phyloP scores from a whole-genome alignment of 2,888 invertebrate genomes.

The Idaea dimidiata region DNA sequence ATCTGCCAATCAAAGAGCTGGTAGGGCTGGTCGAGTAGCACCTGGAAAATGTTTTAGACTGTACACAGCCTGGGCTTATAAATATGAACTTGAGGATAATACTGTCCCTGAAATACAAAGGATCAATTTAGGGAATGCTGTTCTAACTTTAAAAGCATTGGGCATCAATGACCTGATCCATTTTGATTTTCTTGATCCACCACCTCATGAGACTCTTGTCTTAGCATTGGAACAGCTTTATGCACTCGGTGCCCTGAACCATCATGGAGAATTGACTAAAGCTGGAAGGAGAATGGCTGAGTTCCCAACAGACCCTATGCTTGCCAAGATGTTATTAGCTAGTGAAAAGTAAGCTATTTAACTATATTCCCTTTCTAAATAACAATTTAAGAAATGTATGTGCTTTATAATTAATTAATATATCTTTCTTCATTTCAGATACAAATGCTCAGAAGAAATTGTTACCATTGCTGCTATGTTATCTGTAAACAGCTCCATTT shows the following conservation, averaged over 20 bases:
- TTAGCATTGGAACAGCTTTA: slow-evolving; percentile 98
- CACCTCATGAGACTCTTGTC: slow-evolving; percentile 95
- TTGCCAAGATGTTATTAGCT: slow-evolving; percentile 98
- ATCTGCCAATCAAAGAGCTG: slow-evolving; percentile 98
- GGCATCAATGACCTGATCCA: slow-evolving; percentile 98
- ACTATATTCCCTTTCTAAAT: background rate
- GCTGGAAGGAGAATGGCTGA: slow-evolving; percentile 99
- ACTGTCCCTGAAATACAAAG: slow-evolving; percentile 99
- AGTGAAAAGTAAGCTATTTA: slow-evolving; percentile 90
- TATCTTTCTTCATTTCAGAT: slow-evolving; percentile 78
- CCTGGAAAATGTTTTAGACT: slow-evolving; percentile 99
- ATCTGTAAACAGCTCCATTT: slow-evolving; percentile 98
- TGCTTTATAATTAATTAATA: background rate
- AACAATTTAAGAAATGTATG: background rate
- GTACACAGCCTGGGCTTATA: slow-evolving; percentile 99
- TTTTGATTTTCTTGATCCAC: slow-evolving; percentile 99
- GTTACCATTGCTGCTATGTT: slow-evolving; percentile 98
- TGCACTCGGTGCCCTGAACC: slow-evolving; percentile 98
- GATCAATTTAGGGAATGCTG: slow-evolving; percentile 98
- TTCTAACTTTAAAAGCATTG: slow-evolving; percentile 96
- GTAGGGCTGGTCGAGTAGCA: slow-evolving; percentile 96
- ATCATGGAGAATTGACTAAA: slow-evolving; percentile 98
- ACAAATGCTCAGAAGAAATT: slow-evolving; percentile 98
- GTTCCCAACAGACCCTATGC: slow-evolving; percentile 99
- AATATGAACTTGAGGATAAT: slow-evolving; percentile 98